Conservation (phyloP, 2,888 invertebrate species). For the Mimachlamys varia region DNA sequence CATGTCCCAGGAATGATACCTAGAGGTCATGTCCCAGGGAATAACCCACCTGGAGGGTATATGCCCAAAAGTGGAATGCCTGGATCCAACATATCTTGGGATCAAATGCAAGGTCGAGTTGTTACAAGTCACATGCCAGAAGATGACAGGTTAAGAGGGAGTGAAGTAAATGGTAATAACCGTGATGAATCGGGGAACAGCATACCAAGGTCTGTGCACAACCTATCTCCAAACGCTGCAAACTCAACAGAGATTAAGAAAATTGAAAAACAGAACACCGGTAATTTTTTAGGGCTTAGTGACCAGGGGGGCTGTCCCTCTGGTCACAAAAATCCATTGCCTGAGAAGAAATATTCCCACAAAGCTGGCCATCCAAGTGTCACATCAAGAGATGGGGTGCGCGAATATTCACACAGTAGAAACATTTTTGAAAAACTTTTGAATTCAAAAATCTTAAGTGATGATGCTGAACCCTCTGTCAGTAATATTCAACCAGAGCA, state of each 20-base stretch:
- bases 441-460: conserved; percentile 13
- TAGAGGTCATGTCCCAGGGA: not conserved
- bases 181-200: not conserved
- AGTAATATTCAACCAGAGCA: not conserved
- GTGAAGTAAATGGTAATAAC: not conserved
- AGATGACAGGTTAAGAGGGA: not conserved
- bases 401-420: not conserved
- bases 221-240: not conserved
- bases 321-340: conserved; percentile 20
- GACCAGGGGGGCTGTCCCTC: conserved; percentile 34
- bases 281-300: conserved; percentile 36
- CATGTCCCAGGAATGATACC: not conserved
- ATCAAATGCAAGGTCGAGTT: not conserved
- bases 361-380: not conserved
- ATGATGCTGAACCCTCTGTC: not conserved
- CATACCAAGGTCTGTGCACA: not conserved
- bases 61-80: not conserved
- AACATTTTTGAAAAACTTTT: conserved; percentile 23
- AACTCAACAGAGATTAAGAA: not conserved
- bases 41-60: not conserved
- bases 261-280: conserved; percentile 19
- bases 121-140: not conserved
- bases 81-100: not conserved
- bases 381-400: not conserved
- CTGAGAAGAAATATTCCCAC: not conserved